Evolutionary conservation across 2,888 invertebrate species (phyloP).

Genomic region (Pseudococcus jackbeardsleyi): DNA sequence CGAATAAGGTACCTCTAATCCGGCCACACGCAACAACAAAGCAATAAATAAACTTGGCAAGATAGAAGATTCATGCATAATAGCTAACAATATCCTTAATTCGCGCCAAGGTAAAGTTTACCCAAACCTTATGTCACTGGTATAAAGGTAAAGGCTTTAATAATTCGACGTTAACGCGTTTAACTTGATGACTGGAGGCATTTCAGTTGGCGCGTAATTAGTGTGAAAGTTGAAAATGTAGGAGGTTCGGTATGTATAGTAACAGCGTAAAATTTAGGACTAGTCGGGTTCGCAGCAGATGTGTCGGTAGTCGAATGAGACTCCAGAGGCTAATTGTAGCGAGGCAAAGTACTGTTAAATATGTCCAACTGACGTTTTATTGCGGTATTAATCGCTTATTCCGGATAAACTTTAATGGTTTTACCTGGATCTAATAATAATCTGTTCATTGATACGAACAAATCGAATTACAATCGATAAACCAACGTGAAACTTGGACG

Average conservation of each 20-base stretch:
- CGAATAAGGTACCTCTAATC: background rate
- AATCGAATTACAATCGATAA: background rate
- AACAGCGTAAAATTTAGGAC: constrained; percentile 47
- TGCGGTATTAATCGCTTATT: constrained; percentile 59
- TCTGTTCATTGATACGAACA: constrained; percentile 28
- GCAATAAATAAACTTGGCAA: constrained; percentile 48
- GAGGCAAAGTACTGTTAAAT: constrained; percentile 50
- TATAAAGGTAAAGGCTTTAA: constrained; percentile 57
- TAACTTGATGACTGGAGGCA: constrained; percentile 63
- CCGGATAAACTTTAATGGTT: constrained; percentile 52
- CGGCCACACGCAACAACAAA: background rate
- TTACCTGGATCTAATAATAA: constrained; percentile 20
- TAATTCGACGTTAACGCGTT: constrained; percentile 64
- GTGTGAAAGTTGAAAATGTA: constrained; percentile 31
- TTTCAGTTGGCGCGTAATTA: constrained; percentile 41
- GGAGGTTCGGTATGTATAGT: background rate
- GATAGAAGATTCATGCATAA: constrained; percentile 51
- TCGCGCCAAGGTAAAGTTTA: constrained; percentile 49
- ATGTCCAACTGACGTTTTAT: constrained; percentile 60
- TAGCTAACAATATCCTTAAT: constrained; percentile 47
- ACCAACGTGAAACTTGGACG: background rate
- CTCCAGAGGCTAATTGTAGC: constrained; percentile 63
- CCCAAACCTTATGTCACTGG: constrained; percentile 36
- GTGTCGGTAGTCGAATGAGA: constrained; percentile 64
- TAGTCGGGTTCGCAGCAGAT: constrained; percentile 51